A percentile compares a stretch with the other conserved stretches of the same genome.
These are phyloP conservation scores for Hyposoter didymator DNA, from an alignment of 2,888 invertebrate species.

Conservation along the genomic window DNA sequence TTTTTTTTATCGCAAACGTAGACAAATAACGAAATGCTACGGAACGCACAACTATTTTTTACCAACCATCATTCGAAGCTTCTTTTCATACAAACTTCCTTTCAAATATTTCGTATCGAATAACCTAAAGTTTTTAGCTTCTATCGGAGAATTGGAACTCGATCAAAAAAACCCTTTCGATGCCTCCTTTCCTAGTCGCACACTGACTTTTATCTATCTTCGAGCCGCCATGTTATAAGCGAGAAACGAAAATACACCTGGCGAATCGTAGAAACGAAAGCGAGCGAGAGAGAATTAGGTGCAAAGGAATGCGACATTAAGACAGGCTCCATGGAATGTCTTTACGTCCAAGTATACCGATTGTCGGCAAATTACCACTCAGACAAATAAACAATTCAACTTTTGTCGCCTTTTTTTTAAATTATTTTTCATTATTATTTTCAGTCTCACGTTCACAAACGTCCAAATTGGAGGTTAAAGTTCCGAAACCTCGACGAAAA, in stretches of 20 bases:
- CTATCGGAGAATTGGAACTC: conserved; percentile 33
- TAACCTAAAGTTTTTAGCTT: neutral
- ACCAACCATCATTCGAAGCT: neutral
- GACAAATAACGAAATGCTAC: conserved; percentile 25
- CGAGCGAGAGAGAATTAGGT: conserved; percentile 16
- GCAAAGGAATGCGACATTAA: conserved; percentile 56
- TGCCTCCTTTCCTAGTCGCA: conserved; percentile 47
- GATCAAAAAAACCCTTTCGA: conserved; percentile 51
- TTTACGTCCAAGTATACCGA: conserved; percentile 50
- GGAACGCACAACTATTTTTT: conserved; percentile 2
- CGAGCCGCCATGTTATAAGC: conserved; percentile 63
- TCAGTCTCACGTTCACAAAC: neutral
- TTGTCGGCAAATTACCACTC: conserved; percentile 45
- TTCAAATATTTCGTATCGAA: neutral
- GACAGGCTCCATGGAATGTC: conserved; percentile 55
- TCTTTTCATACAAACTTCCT: neutral
- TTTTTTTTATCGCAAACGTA: conserved; percentile 29
- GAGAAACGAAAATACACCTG: conserved; percentile 68
- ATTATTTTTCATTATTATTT: neutral
- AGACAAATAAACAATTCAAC: conserved; percentile 20
- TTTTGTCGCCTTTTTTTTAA: neutral
- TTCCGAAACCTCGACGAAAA: conserved; percentile 11
- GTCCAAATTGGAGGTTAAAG: conserved; percentile 37
- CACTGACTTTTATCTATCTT: conserved; percentile 63
- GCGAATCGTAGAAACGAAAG: conserved; percentile 12